Conservation (phyloP, 1,140 invertebrate genomes). For the Sitodiplosis mosellana region DNA sequence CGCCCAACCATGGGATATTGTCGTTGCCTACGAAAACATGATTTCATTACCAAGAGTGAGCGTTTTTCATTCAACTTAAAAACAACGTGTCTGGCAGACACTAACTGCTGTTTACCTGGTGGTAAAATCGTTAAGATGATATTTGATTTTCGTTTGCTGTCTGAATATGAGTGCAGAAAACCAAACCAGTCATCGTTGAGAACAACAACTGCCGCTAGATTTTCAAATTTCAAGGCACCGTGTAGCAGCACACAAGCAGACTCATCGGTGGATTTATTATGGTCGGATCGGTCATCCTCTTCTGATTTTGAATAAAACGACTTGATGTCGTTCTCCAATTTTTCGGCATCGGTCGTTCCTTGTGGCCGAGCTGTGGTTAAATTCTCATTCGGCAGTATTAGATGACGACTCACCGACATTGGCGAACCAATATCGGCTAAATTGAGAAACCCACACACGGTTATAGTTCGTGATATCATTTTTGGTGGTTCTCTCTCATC, state of each 20-base stretch:
- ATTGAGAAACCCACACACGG: constrained; percentile 69
- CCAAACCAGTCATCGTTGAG: constrained; percentile 83
- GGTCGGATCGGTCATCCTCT: constrained; percentile 14
- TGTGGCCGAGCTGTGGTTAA: neutral
- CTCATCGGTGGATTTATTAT: constrained; percentile 47
- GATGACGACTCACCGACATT: constrained; percentile 76
- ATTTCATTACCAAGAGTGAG: too few species aligned
- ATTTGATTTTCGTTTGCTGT: constrained; percentile 89
- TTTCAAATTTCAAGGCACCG: constrained; percentile 83
- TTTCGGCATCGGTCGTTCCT: constrained; percentile 24
- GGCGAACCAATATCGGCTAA: constrained; percentile 77
- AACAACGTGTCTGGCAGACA: neutral
- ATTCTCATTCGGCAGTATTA: constrained; percentile 55
- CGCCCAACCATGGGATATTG: constrained; percentile 77
- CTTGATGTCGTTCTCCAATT: constrained; percentile 24
- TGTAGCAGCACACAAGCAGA: constrained; percentile 76
- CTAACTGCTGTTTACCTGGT: constrained; percentile 32
- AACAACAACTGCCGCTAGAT: constrained; percentile 60
- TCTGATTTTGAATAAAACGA: constrained; percentile 37
- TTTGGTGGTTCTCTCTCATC: constrained; percentile 30
- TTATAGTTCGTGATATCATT: constrained; percentile 44
- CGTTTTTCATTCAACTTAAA: too few species aligned
- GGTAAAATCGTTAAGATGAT: constrained; percentile 78
- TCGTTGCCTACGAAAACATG: constrained; percentile 28
- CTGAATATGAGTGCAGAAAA: constrained; percentile 84